A percentile compares a stretch with the other conserved stretches of the same genome.
These are phyloP conservation scores for Latrodectus elegans DNA, from an alignment of 2,888 invertebrate genomes.

Conservation along the genomic window DNA sequence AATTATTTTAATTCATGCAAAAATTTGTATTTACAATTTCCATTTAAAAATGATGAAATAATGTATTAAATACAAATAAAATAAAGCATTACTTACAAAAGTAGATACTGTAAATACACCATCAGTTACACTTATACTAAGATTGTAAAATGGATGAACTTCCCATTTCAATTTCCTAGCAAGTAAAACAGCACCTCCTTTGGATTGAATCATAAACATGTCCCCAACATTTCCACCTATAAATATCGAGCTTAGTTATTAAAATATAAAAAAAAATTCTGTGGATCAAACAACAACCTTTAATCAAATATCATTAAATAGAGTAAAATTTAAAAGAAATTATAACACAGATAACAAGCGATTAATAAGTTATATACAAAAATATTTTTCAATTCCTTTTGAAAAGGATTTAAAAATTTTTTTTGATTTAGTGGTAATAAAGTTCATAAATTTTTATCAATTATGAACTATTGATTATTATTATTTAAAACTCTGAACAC, in stretches of 20 bases:
- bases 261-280: neutral
- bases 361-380: neutral
- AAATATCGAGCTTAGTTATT: slow-evolving; percentile 66
- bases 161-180: slow-evolving; percentile 86
- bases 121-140: slow-evolving; percentile 90
- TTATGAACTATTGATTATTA: too few species aligned
- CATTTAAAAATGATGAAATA: too few species aligned
- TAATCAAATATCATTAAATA: neutral
- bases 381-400: neutral
- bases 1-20: too few species aligned
- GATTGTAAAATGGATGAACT: slow-evolving; percentile 82
- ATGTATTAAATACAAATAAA: too few species aligned
- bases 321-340: neutral
- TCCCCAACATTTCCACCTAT: slow-evolving; percentile 87
- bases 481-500: too few species aligned
- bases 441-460: too few species aligned
- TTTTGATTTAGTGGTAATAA: too few species aligned
- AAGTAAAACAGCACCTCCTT: slow-evolving; percentile 90
- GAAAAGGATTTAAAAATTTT: neutral
- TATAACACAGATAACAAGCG: neutral
- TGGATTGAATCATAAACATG: slow-evolving; percentile 85
- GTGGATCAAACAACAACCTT: neutral
- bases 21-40: too few species aligned
- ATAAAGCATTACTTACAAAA: slow-evolving; percentile 32
- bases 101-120: slow-evolving; percentile 82